A percentile compares a stretch with the other conserved stretches of the same genome.
Conservation (phyloP, 2,888 invertebrate species). For the Ametastegia equiseti region DNA sequence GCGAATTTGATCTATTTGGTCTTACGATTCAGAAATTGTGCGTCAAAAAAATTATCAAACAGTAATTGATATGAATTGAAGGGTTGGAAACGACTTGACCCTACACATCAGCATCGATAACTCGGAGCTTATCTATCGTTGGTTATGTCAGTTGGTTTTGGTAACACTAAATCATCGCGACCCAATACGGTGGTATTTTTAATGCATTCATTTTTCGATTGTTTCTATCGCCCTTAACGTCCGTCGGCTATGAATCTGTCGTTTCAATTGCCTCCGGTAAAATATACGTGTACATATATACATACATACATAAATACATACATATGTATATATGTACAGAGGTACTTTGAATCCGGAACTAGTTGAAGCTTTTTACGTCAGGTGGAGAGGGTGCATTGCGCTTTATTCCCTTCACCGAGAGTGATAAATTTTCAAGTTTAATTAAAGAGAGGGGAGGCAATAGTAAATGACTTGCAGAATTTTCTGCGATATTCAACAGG, state of each 20-base stretch:
- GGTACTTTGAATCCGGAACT: background rate
- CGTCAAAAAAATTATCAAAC: background rate
- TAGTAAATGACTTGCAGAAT: too few species aligned
- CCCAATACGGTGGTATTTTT: background rate
- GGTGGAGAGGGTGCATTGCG: background rate
- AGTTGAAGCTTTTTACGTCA: background rate
- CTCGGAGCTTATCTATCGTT: background rate
- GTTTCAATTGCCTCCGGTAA: too few species aligned
- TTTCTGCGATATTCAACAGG: too few species aligned
- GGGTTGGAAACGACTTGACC: background rate
- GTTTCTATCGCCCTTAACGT: background rate
- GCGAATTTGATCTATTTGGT: too few species aligned
- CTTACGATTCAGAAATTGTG: too few species aligned
- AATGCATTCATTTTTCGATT: constrained; percentile 5
- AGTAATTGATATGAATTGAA: background rate
- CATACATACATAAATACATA: background rate
- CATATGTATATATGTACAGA: background rate
- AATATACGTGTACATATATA: background rate
- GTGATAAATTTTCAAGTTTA: background rate
- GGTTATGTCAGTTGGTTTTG: background rate
- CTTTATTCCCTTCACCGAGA: background rate
- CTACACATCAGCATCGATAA: background rate
- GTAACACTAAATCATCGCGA: background rate
- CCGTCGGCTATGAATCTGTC: background rate
- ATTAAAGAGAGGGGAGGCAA: too few species aligned